A percentile compares a stretch with the other conserved stretches of the same genome.
Conservation (phyloP, 2,888 invertebrate species). For the Silvanus unidentatus region DNA sequence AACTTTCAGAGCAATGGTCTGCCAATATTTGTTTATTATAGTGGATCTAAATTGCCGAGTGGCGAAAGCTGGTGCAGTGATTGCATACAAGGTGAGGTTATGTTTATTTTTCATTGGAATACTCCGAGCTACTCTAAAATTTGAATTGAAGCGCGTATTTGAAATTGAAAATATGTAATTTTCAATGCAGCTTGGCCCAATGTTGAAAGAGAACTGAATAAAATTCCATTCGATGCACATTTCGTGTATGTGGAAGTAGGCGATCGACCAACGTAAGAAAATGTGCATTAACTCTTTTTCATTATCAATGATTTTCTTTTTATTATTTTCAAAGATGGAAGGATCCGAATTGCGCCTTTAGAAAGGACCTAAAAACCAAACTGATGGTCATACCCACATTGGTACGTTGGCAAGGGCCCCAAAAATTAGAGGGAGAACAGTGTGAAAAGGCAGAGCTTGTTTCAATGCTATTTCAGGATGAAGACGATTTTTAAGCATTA, state of each 20-base stretch:
- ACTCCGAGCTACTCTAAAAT: too few species aligned
- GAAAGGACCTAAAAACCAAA: constrained; percentile 65
- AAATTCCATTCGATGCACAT: constrained; percentile 56
- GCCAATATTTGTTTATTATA: constrained; percentile 55
- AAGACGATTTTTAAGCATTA: constrained; percentile 44
- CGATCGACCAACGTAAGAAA: constrained; percentile 62
- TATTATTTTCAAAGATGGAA: too few species aligned
- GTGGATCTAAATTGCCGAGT: constrained; percentile 56
- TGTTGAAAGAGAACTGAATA: constrained; percentile 60
- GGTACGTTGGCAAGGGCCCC: constrained; percentile 69
- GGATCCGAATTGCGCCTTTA: constrained; percentile 71
- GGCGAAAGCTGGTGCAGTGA: constrained; percentile 88
- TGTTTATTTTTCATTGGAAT: too few species aligned
- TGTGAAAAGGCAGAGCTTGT: constrained; percentile 69
- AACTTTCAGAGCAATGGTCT: constrained; percentile 47
- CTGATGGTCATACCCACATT: constrained; percentile 80
- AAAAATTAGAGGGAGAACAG: constrained; percentile 72
- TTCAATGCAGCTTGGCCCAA: constrained; percentile 65
- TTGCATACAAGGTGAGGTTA: constrained; percentile 66
- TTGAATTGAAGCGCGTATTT: too few species aligned
- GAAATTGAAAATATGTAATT: background rate
- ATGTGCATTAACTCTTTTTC: background rate
- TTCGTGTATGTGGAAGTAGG: constrained; percentile 77
- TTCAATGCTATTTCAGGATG: constrained; percentile 73
- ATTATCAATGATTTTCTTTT: too few species aligned